Evolutionary conservation across 2,888 invertebrate species (phyloP).

Genomic region (Megaustenia siamemsis): DNA sequence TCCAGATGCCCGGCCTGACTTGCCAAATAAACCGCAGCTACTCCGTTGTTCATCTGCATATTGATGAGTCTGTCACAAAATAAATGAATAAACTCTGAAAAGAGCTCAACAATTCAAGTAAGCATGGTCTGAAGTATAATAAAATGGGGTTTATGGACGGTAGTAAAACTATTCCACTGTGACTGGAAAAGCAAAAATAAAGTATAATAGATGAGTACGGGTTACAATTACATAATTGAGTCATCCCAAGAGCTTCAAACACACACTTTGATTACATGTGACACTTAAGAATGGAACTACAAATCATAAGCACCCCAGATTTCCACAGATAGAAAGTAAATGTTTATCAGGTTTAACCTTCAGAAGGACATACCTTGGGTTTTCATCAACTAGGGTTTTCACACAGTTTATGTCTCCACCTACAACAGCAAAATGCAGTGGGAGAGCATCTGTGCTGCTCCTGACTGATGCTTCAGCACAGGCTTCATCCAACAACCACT

Average conservation of each 20-base stretch:
- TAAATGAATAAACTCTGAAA: neutral
- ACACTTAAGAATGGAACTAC: no score
- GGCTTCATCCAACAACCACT: conserved; percentile 84
- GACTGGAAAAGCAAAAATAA: no score
- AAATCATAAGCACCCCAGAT: no score
- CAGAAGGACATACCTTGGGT: conserved; percentile 69
- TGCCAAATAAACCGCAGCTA: conserved; percentile 92
- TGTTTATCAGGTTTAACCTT: no score
- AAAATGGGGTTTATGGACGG: no score
- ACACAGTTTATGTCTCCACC: conserved; percentile 92
- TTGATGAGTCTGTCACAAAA: conserved; percentile 88
- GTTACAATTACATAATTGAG: no score
- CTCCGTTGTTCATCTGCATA: conserved; percentile 94
- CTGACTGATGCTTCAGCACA: conserved; percentile 83
- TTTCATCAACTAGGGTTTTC: conserved; percentile 82
- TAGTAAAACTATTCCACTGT: no score
- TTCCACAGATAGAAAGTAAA: no score
- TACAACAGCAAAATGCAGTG: conserved; percentile 92
- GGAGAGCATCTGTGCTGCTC: conserved; percentile 83
- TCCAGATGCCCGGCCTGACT: conserved; percentile 93
- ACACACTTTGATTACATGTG: no score
- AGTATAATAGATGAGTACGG: no score
- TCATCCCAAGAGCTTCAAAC: no score
- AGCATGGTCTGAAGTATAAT: no score
- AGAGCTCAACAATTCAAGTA: neutral